phyloP scores from a whole-genome alignment of 2,797 vertebrate species.

The Enteromius unitaeniatus region DNA sequence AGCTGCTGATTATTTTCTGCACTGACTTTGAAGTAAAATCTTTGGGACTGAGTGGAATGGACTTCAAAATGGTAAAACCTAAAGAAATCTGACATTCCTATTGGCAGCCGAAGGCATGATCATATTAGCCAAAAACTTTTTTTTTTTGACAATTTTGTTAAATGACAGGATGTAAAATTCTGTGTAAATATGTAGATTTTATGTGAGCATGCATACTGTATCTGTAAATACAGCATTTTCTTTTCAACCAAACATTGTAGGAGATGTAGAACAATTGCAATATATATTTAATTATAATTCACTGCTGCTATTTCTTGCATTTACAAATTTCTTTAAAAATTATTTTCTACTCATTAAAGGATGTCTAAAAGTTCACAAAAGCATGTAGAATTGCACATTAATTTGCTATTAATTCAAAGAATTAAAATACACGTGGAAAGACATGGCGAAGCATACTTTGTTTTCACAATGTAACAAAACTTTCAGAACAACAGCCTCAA shows the following conservation, averaged over 20 bases:
- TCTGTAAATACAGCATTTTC: neutral
- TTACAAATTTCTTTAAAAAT: no score
- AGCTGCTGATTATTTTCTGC: neutral
- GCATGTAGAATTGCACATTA: neutral
- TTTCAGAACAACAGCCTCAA: slow-evolving; percentile 5
- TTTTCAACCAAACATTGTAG: neutral
- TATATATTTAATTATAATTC: neutral
- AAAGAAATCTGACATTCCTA: neutral
- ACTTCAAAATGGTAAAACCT: neutral
- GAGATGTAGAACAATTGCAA: neutral
- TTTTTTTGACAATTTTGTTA: neutral
- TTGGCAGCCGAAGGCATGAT: neutral
- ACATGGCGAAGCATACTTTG: neutral
- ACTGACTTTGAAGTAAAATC: no score
- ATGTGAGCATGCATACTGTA: neutral
- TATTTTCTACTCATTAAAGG: neutral
- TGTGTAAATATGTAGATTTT: neutral
- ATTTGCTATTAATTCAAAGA: neutral
- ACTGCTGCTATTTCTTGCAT: neutral
- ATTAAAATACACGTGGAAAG: neutral
- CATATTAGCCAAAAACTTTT: neutral
- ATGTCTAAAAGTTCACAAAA: neutral
- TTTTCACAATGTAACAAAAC: neutral
- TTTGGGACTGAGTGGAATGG: neutral
- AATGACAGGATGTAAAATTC: neutral